Conservation (phyloP, 2,113 vertebrate species). For the Sialia sialis region DNA sequence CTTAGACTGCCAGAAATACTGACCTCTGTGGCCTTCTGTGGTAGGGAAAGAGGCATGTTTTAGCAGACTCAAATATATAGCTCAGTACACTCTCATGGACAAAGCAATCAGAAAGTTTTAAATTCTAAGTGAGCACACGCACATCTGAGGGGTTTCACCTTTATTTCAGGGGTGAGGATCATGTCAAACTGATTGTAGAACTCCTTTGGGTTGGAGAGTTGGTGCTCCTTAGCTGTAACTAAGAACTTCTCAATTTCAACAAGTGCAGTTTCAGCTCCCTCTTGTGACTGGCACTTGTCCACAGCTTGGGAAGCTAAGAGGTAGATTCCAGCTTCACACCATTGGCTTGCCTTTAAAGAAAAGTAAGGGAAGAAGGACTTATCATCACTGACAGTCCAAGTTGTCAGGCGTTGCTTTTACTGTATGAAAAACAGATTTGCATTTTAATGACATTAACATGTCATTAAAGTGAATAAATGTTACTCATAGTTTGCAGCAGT, state of each 20-base stretch:
- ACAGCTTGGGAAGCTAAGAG: constrained; percentile 94
- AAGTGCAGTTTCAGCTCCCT: constrained; percentile 89
- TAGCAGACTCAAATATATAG: background rate
- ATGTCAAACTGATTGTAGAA: constrained; percentile 89
- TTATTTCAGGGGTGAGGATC: constrained; percentile 82
- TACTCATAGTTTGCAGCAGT: background rate
- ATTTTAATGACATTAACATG: background rate
- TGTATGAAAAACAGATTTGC: background rate
- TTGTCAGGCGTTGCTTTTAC: background rate
- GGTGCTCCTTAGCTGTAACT: constrained; percentile 79
- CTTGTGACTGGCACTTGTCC: constrained; percentile 95
- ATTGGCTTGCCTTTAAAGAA: constrained; percentile 83
- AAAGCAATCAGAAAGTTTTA: background rate
- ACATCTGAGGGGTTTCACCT: constrained; percentile 70
- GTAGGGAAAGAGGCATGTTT: background rate
- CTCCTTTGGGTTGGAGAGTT: constrained; percentile 81
- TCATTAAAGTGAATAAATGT: background rate
- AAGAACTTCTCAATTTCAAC: constrained; percentile 86
- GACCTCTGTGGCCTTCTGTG: background rate
- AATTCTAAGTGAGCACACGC: background rate
- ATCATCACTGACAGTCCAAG: background rate
- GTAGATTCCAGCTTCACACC: constrained; percentile 93
- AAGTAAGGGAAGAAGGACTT: background rate
- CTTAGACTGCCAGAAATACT: background rate
- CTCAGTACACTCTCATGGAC: background rate